phyloP scores from a whole-genome alignment of 2,888 invertebrate species.

The Beris chalybata region DNA sequence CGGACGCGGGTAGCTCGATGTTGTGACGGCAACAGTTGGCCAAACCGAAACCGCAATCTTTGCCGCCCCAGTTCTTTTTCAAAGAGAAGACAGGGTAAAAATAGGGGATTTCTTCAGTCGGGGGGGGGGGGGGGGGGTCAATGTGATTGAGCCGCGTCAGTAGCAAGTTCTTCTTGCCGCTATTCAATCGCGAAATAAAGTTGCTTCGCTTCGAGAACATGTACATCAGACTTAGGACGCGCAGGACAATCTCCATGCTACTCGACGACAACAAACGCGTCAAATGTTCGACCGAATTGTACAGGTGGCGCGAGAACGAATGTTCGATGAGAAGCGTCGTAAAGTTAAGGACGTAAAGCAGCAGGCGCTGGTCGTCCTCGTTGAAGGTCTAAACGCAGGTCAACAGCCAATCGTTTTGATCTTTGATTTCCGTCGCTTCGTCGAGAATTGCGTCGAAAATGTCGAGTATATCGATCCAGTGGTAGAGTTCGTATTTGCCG shows the following conservation, averaged over 20 bases:
- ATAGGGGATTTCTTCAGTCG: too few relatives aligned
- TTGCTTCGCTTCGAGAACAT: too few relatives aligned
- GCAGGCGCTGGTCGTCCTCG: conserved; percentile 62
- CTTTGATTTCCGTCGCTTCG: conserved; percentile 61
- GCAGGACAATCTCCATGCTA: too few relatives aligned
- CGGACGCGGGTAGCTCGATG: conserved; percentile 67
- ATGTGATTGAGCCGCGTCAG: conserved; percentile 73
- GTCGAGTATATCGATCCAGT: too few relatives aligned
- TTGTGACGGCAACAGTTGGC: conserved; percentile 77
- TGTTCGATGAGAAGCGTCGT: conserved; percentile 83
- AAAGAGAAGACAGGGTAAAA: conserved; percentile 4
- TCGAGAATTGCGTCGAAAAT: too few relatives aligned
- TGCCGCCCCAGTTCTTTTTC: conserved; percentile 68
- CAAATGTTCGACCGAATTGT: conserved; percentile 87
- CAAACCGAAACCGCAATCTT: conserved; percentile 83
- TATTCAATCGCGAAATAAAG: too few relatives aligned
- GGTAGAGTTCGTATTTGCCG: too few relatives aligned
- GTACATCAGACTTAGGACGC: too few relatives aligned
- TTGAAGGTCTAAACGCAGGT: conserved; percentile 72
- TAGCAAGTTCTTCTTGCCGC: too few relatives aligned
- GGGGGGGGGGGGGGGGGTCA: conserved; percentile 47
- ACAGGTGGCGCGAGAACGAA: conserved; percentile 82
- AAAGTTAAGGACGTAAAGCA: conserved; percentile 76
- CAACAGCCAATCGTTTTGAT: conserved; percentile 56
- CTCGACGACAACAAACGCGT: too few relatives aligned